phyloP scores from a whole-genome alignment of 2,888 invertebrate genomes.

The Rhyacophila evoluta region DNA sequence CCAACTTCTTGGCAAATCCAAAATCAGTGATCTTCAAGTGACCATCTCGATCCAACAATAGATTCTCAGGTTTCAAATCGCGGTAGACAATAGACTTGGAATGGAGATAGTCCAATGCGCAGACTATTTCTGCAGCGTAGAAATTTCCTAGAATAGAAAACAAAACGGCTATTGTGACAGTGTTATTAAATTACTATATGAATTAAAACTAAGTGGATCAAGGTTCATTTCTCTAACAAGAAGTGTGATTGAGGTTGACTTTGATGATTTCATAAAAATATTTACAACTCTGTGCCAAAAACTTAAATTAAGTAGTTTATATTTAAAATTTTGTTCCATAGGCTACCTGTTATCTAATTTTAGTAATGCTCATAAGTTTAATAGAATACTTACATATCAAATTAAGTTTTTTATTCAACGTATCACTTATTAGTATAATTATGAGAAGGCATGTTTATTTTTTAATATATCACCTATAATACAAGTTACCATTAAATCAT shows the following conservation, averaged over 20 bases:
- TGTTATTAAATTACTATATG: background rate
- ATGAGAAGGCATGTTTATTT: no score
- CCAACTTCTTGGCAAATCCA: conserved; percentile 95
- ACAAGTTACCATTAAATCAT: no score
- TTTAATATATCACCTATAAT: no score
- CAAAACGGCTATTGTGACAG: background rate
- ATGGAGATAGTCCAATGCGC: conserved; percentile 94
- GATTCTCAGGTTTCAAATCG: conserved; percentile 94
- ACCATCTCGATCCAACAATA: conserved; percentile 91
- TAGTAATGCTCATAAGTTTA: no score
- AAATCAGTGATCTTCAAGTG: conserved; percentile 98
- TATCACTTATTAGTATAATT: no score
- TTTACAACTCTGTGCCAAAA: background rate
- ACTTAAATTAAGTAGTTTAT: no score
- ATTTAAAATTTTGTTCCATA: no score
- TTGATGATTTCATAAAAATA: conserved; percentile 24
- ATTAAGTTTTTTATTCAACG: no score
- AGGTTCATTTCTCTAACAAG: background rate
- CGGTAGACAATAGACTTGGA: conserved; percentile 87
- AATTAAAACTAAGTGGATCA: background rate
- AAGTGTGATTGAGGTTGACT: conserved; percentile 8
- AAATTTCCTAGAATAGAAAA: conserved; percentile 76
- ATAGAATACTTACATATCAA: no score
- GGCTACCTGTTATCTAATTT: no score
- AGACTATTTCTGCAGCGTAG: conserved; percentile 94